Percentiles rank a stretch among this genome's conserved stretches.
Evolutionary conservation across 2,797 vertebrate species (phyloP).

Genomic region (Sarcophilus harrisii): DNA sequence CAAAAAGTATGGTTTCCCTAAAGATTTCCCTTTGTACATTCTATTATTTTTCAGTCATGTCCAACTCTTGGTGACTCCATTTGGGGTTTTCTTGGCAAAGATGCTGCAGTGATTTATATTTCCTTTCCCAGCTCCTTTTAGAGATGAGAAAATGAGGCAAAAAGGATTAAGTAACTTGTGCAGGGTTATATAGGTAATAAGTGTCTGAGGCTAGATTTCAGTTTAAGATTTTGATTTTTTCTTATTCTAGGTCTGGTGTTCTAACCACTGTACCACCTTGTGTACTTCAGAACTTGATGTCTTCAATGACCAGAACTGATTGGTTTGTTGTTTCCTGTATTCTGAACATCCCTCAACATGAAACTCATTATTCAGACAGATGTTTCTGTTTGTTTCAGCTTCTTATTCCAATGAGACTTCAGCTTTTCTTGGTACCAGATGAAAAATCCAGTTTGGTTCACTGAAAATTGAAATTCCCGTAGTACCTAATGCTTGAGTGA

Average conservation of each 20-base stretch:
- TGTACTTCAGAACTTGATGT: fast-evolving
- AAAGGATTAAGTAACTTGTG: neutral
- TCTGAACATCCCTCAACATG: neutral
- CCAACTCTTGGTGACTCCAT: neutral
- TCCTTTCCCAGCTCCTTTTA: neutral
- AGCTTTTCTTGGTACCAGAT: neutral
- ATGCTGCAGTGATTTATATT: neutral
- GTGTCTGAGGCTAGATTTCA: neutral
- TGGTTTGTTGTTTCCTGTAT: slow-evolving; percentile 28
- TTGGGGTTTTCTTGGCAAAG: neutral
- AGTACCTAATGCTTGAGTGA: neutral
- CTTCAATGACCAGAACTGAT: neutral
- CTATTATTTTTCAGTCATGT: neutral
- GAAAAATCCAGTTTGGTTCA: slow-evolving; percentile 7
- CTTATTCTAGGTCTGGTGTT: neutral
- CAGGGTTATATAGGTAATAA: neutral
- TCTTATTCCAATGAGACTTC: slow-evolving; percentile 32
- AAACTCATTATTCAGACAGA: slow-evolving; percentile 63
- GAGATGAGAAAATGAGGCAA: neutral
- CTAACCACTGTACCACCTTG: neutral
- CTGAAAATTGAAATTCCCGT: neutral
- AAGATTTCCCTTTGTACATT: neutral
- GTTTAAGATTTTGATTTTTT: neutral
- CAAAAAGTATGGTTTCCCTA: neutral
- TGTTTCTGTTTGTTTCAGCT: slow-evolving; percentile 58